Base-by-base conservation (phyloP, 2,888 invertebrate genomes). In the Platycheirus rosarum region DNA sequence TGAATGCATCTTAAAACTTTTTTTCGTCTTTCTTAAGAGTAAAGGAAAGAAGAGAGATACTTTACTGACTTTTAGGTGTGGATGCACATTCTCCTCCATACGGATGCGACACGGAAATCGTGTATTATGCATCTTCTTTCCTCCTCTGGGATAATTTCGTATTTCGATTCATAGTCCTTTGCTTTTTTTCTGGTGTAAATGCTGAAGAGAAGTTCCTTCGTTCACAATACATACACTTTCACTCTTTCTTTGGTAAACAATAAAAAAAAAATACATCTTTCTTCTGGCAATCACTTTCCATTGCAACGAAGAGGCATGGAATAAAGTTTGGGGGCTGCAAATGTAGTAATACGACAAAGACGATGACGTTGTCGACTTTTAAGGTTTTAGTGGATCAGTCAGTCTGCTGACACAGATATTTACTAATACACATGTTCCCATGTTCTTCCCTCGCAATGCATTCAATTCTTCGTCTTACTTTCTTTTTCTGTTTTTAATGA, bases 341-440 rank as follows among this genome's bases (percentile, higher is more conserved):
- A 8, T 16, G 51, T 14, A 29, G 49, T 49, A 66, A 65, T 18
- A 14, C 11, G 29, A 40, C 13, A 13, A 40, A n/a, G 37, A 53
- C 35, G 14, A 32, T 8, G 32, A 35, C 32, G 32, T 26, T 23
- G 37, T 13, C 16, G 51, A 16, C 16, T 60, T 66, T 32, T 13
- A 71, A 51, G 6, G 29, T 49, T 71, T 78, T 40, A 60, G 71
- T 78, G 71, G 60, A 71, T 78, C 77, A 71, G 65, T 71, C 65
- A 71, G 77, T 71, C 66, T 78, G 71, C 77, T 78, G 77, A 78
- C 71, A 71, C 46, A 78, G 48, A 71, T 78, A 71, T 71, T 66
- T 37, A 29, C 14, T 35, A 44, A 62, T 37, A 46, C 14, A 29
- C 9, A 11, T n/a, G n/a, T n/a, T n/a, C n/a, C n/a, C n/a, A n/a